Percentiles rank a stretch among this genome's conserved stretches.
phyloP scores from a whole-genome alignment of 2,797 vertebrate species.

The Argentina silus region DNA sequence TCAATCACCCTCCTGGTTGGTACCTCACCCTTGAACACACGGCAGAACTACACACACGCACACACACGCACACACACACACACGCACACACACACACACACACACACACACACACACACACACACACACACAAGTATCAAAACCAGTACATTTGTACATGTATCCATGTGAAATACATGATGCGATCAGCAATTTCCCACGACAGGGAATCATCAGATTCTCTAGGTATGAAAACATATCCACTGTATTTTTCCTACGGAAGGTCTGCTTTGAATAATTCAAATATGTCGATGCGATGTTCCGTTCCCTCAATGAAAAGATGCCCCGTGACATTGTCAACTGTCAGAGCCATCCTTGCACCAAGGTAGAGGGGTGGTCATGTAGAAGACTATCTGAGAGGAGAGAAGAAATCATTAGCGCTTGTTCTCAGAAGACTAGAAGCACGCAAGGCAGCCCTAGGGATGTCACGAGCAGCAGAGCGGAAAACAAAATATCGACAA shows the following conservation, averaged over 20 bases:
- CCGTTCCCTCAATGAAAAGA: not conserved
- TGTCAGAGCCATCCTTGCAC: not conserved
- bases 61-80: no score
- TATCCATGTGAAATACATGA: no score
- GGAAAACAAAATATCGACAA: slow-evolving; percentile 37
- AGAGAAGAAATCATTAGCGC: slow-evolving; percentile 9
- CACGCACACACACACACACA: no score
- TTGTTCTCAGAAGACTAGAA: slow-evolving; percentile 11
- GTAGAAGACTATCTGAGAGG: slow-evolving; percentile 5
- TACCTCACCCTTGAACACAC: not conserved
- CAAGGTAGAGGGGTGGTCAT: not conserved
- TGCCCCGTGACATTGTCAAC: not conserved
- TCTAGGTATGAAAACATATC: not conserved
- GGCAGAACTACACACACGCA: not conserved
- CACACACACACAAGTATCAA: no score
- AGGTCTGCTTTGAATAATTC: no score
- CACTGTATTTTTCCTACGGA: no score
- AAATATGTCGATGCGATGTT: not conserved
- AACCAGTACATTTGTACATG: no score
- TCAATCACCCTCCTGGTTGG: not conserved
- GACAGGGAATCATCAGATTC: not conserved
- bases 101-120: no score
- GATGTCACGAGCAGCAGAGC: slow-evolving; percentile 21
- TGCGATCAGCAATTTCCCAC: no score
- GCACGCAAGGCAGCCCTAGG: slow-evolving; percentile 14